Percentiles rank a stretch among this genome's conserved stretches.
These are phyloP conservation scores for Channa argus DNA, from an alignment of 2,113 vertebrate species.

Conservation along the genomic window DNA sequence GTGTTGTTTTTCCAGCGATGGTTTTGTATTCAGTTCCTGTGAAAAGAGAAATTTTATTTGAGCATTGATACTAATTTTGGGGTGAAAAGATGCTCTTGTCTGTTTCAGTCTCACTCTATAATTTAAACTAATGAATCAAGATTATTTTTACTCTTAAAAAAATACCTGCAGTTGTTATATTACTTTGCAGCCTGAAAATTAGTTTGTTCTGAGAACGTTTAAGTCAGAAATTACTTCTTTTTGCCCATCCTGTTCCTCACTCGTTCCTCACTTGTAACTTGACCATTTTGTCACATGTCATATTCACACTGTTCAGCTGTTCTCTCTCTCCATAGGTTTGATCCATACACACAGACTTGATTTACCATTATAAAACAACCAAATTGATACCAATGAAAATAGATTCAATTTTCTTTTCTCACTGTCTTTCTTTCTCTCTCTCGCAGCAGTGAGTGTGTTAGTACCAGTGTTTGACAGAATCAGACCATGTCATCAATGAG, in stretches of 20 bases:
- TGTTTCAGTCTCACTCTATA: not conserved
- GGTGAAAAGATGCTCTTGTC: constrained; percentile 12
- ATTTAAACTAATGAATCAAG: constrained; percentile 16
- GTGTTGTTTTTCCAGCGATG: not conserved
- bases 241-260: not conserved
- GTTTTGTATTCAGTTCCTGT: not conserved
- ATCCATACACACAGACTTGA: not conserved
- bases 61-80: constrained; percentile 15
- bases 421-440: constrained; percentile 35
- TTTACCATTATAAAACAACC: too few species aligned
- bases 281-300: not conserved
- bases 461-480: constrained; percentile 71
- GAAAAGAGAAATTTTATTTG: constrained; percentile 19
- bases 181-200: not conserved
- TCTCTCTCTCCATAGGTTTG: constrained; percentile 8
- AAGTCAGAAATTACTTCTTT: constrained; percentile 8
- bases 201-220: constrained; percentile 27
- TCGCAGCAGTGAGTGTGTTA: constrained; percentile 41
- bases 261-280: constrained; percentile 6
- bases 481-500: constrained; percentile 80
- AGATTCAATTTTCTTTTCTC: constrained; percentile 10
- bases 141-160: constrained; percentile 16
- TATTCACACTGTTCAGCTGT: not conserved
- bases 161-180: constrained; percentile 14
- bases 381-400: constrained; percentile 36